A percentile compares a stretch with the other conserved stretches of the same genome.
These are phyloP conservation scores for Lepidochrysops patricia DNA, from an alignment of 2,888 invertebrate genomes.

Conservation along the genomic window DNA sequence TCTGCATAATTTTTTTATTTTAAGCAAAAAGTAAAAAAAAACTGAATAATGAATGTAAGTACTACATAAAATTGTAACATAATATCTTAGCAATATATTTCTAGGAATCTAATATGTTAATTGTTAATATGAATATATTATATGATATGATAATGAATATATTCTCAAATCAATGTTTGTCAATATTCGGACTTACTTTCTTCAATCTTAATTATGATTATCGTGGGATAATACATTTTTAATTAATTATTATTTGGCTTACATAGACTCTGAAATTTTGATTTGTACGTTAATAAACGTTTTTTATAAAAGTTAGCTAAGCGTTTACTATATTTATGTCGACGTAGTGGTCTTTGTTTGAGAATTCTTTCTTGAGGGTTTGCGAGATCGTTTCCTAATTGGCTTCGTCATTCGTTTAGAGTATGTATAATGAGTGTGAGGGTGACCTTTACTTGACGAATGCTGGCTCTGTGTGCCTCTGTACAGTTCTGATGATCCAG, in stretches of 20 bases:
- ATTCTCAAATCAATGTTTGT: no score
- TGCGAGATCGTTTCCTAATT: slow-evolving; percentile 31
- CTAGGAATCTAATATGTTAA: no score
- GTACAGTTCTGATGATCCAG: background rate
- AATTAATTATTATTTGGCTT: no score
- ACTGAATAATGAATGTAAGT: background rate
- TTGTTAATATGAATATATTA: no score
- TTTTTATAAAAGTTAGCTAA: background rate
- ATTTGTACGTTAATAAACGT: background rate
- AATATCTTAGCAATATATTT: no score
- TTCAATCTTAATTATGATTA: no score
- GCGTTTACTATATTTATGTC: background rate
- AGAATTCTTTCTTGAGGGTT: background rate
- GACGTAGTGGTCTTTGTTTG: background rate
- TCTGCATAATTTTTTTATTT: background rate
- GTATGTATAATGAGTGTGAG: slow-evolving; percentile 57
- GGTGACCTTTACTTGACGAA: slow-evolving; percentile 41
- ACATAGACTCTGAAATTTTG: no score
- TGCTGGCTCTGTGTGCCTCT: slow-evolving; percentile 34
- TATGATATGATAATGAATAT: no score
- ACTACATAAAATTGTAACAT: no score
- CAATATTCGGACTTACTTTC: no score
- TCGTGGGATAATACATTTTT: no score
- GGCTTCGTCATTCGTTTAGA: slow-evolving; percentile 55
- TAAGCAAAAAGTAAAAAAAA: background rate